Conservation (phyloP, 2,888 invertebrate genomes). For the Himalopsyche kuldschensis region DNA sequence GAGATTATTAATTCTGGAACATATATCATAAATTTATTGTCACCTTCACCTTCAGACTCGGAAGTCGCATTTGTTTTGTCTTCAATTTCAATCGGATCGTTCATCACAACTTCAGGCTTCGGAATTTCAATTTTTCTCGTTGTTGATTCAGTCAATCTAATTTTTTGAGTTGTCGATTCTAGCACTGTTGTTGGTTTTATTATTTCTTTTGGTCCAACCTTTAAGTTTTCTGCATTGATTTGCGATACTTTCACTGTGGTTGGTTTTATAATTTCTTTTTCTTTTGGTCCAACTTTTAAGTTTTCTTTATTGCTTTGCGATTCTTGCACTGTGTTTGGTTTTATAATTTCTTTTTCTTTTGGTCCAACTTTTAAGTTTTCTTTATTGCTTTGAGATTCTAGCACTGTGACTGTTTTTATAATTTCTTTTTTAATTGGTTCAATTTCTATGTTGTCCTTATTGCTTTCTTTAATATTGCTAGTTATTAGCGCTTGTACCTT, state of each 20-base stretch:
- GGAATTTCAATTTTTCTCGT: not conserved
- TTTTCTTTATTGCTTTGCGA: not conserved
- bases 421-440: not conserved
- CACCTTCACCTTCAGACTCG: not conserved
- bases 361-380: not conserved
- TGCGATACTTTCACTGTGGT: not conserved
- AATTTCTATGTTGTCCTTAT: not conserved
- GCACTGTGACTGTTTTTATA: not conserved
- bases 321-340: not conserved
- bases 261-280: not conserved
- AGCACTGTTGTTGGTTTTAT: not conserved
- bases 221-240: not conserved
- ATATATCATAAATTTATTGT: not conserved
- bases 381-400: not conserved
- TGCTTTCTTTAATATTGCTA: not conserved
- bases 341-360: not conserved
- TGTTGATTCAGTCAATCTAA: not conserved
- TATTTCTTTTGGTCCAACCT: not conserved
- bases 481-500: not conserved
- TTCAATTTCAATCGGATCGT: not conserved
- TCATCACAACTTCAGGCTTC: not conserved
- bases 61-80: not conserved
- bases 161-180: not conserved
- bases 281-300: not conserved
- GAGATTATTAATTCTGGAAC: not conserved